Evolutionary conservation across 2,888 invertebrate species (phyloP), one percentile per base, ranked within the genome.

Genomic region (Asteroscopus sphinx): DNA sequence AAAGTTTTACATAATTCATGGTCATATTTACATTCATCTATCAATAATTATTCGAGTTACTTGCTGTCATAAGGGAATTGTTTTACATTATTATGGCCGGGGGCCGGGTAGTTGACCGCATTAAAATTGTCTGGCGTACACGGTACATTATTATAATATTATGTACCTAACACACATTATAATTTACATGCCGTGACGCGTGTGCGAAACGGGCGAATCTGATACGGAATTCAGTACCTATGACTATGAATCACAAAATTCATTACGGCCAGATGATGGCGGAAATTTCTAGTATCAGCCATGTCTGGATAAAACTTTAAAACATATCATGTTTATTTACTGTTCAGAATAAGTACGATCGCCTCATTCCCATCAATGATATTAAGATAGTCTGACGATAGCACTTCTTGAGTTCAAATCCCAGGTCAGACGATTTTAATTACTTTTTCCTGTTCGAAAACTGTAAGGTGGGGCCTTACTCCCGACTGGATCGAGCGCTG

Each of bases 161-260:
- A 42, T 15, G 0, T 51, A 35, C 44, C 63, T 42, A 51, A 52
- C 41, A 68, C 58, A 63, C 35, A n/a, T 36, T 55, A 47, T 68
- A 37, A 68, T 67, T 68, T 68, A 46, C 53, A 53, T 65, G n/a
- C 39, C 15, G 59, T 55, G 49, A 54, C 70, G 53, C 46, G 53
- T 51, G 47, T 53, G 54, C 48, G 41, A 49, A 61, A 70, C 44
- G 54, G 9, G 21, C 56, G 30, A 53, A 52, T 53, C 40, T 64
- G 44, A 54, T 61, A 45, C 56, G 45, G 45, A 41, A 49, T 65
- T 52, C 45, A n/a, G n/a, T n/a, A n/a, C n/a, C n/a, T n/a, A n/a
- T n/a, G n/a, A 65, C 12, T 28, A 65, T 70, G 62, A 66, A 70
- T 70, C 67, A 68, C 39, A 32, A 41, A 42, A 47, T 55, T 69